Conservation (phyloP, 2,113 vertebrate species). For the Zonotrichia leucophrys region DNA sequence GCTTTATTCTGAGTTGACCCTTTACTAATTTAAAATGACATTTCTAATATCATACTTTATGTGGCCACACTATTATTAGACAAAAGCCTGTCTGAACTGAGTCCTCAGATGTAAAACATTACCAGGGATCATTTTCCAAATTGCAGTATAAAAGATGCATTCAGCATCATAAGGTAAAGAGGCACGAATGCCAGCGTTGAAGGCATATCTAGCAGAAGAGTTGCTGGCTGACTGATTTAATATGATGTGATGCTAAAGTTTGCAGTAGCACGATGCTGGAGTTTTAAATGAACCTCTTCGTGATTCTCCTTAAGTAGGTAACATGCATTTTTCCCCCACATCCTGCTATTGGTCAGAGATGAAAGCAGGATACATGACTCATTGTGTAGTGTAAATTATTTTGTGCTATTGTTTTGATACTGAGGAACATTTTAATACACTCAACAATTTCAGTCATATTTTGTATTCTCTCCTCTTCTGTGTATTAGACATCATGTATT, state of each 20-base stretch:
- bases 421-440: not conserved
- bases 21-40: slow-evolving; percentile 1
- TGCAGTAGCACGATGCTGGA: not conserved
- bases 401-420: not conserved
- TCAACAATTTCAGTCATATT: not conserved
- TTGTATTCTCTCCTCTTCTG: not conserved
- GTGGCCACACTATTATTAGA: not conserved
- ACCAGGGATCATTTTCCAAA: slow-evolving; percentile 20
- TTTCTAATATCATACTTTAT: not conserved
- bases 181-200: not conserved
- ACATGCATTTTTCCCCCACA: not conserved
- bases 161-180: not conserved
- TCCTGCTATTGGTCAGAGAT: not conserved
- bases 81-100: not conserved
- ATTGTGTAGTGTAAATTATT: not conserved
- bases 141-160: not conserved
- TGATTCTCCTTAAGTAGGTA: slow-evolving; percentile 3
- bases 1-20: not conserved
- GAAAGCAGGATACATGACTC: not conserved
- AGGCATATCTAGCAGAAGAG: not conserved
- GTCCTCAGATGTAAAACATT: not conserved
- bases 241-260: not conserved
- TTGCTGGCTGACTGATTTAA: not conserved
- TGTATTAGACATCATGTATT: not conserved
- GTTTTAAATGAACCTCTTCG: not conserved